phyloP scores from a whole-genome alignment of 2,797 vertebrate species.

The Periophthalmus magnuspinnatus region DNA sequence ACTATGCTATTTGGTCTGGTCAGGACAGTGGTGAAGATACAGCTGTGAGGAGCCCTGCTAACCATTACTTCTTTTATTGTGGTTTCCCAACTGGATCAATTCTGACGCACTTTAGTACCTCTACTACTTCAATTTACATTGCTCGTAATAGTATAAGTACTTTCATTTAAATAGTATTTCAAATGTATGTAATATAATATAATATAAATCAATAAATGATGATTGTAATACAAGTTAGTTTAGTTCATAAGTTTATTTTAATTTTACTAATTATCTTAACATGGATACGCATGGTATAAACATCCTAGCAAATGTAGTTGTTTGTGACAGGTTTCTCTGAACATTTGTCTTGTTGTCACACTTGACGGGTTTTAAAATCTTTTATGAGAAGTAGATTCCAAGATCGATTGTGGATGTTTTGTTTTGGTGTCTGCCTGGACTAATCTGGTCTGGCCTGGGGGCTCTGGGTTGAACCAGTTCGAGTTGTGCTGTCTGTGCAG shows the following conservation, averaged over 20 bases:
- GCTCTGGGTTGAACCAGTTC: constrained; percentile 74
- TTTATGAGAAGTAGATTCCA: background rate
- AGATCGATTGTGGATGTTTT: constrained; percentile 1
- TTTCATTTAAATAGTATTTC: too few relatives aligned
- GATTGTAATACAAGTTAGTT: too few relatives aligned
- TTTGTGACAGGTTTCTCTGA: background rate
- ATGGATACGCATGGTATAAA: background rate
- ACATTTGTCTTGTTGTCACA: background rate
- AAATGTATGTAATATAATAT: too few relatives aligned
- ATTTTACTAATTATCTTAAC: too few relatives aligned
- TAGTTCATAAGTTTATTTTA: too few relatives aligned
- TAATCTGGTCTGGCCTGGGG: constrained; percentile 58
- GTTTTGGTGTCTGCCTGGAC: constrained; percentile 26
- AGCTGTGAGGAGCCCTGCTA: background rate
- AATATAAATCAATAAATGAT: too few relatives aligned
- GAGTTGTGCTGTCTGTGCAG: constrained; percentile 81
- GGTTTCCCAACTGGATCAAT: background rate
- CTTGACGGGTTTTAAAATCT: background rate
- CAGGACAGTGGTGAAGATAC: background rate
- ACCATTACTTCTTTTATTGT: background rate
- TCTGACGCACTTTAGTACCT: too few relatives aligned
- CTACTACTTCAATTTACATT: too few relatives aligned
- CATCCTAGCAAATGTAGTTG: background rate
- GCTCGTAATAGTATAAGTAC: too few relatives aligned
- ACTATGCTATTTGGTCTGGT: too few relatives aligned